Conservation (phyloP, 2,797 vertebrate species). For the Microctenopoma stevenorrisi region DNA sequence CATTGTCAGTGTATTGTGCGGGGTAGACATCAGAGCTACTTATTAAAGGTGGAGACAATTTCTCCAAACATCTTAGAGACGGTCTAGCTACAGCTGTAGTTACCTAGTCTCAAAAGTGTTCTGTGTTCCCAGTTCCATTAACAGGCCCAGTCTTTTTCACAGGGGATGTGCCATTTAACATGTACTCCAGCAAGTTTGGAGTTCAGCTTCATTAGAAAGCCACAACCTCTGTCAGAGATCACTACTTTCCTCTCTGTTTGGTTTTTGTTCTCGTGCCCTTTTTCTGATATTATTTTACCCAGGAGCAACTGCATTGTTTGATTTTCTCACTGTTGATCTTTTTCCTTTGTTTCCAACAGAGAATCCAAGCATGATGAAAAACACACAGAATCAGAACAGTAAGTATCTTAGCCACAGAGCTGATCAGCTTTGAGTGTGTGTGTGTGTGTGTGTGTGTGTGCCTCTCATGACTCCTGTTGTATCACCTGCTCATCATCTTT, state of each 20-base stretch:
- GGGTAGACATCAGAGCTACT: conserved; percentile 36
- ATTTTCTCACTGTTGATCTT: conserved; percentile 33
- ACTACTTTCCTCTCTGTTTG: conserved; percentile 18
- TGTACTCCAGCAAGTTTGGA: conserved; percentile 42
- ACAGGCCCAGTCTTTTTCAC: conserved; percentile 28
- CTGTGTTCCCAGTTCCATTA: conserved; percentile 65
- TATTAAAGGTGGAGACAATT: conserved; percentile 61
- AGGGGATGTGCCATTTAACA: conserved; percentile 52
- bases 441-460: conserved; percentile 14
- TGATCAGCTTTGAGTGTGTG: conserved; percentile 3
- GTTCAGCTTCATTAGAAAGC: conserved; percentile 57
- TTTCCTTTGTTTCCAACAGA: conserved; percentile 71
- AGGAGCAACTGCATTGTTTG: conserved; percentile 13
- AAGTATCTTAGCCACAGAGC: conserved; percentile 69
- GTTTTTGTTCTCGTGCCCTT: background rate
- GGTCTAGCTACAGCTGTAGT: conserved; percentile 33
- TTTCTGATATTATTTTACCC: conserved; percentile 16
- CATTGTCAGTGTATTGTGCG: conserved; percentile 46
- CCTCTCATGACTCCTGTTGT: conserved; percentile 5
- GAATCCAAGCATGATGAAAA: conserved; percentile 88
- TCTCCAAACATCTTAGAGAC: conserved; percentile 35
- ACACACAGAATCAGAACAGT: conserved; percentile 85
- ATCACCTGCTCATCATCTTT: conserved; percentile 24
- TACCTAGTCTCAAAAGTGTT: conserved; percentile 31
- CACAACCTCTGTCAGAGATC: conserved; percentile 44